phyloP scores from a whole-genome alignment of 2,888 invertebrate genomes.

The Danaus chrysippus region DNA sequence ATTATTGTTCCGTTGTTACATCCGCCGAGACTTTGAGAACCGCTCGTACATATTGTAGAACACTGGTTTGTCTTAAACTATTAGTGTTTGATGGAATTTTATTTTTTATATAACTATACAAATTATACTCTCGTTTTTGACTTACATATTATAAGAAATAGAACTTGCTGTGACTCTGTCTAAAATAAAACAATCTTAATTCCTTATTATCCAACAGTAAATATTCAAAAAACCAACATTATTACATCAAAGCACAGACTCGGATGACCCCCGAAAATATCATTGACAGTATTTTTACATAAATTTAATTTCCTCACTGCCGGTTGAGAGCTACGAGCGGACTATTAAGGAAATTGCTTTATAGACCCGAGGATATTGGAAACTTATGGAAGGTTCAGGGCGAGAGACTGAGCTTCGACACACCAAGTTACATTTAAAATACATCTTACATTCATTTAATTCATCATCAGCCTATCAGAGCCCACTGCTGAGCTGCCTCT shows the following conservation, averaged over 20 bases:
- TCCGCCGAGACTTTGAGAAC: conserved; percentile 17
- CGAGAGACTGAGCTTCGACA: too few relatives aligned
- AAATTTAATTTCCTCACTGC: conserved; percentile 28
- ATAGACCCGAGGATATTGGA: conserved; percentile 45
- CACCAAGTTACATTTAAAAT: too few relatives aligned
- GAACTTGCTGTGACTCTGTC: too few relatives aligned
- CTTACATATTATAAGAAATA: too few relatives aligned
- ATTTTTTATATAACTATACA: neutral
- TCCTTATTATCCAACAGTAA: too few relatives aligned
- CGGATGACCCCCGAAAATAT: conserved; percentile 11
- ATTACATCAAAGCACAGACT: too few relatives aligned
- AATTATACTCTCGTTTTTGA: too few relatives aligned
- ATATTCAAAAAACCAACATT: too few relatives aligned
- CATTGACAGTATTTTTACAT: conserved; percentile 25
- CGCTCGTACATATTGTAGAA: conserved; percentile 10
- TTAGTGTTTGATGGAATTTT: neutral
- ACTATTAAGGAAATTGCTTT: conserved; percentile 75
- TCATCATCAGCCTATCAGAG: too few relatives aligned
- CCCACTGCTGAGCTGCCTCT: too few relatives aligned
- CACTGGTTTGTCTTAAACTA: conserved; percentile 2
- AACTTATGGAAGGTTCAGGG: conserved; percentile 17
- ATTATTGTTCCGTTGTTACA: conserved; percentile 16
- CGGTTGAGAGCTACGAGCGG: conserved; percentile 48
- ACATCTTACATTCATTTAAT: too few relatives aligned
- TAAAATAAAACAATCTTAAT: too few relatives aligned